Evolutionary conservation across 2,888 invertebrate genomes (phyloP), one percentile per base, ranked within the genome.

Genomic region (Homarus gammarus): DNA sequence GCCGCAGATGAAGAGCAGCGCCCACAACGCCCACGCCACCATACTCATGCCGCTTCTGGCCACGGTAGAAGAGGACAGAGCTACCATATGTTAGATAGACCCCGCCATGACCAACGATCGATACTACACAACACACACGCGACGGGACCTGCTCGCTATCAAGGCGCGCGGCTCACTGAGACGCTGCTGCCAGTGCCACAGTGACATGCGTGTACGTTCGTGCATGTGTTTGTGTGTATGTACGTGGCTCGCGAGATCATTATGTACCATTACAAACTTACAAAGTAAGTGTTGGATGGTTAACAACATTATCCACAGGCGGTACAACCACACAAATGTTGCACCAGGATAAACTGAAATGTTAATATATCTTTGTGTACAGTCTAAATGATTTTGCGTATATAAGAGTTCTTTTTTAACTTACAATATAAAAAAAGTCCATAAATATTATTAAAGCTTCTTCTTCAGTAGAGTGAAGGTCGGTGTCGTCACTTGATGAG

Each of bases 71-170:
- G 64, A 87, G 61, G 75, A 75, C 82, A 82, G 64, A 82, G 75
- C 87, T 82, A 87, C 87, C 87, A 87, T 87, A 87, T 87, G 87
- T 87, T 87, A 87, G 82, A 87, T 44, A 64, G 73, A 75, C 70
- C 82, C 64, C 75, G 75, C 87, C 87, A 87, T 87, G 68, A 44
- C 86, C 31, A 61, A 51, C 87, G 87, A 87, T 87, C 87, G 75
- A 87, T 87, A 87, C 82, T 6, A 36, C 87, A 61, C 87, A 56
- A 61, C 81, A 64, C 73, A 73, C 82, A n/a, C 73, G 27, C 81
- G 22, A 75, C 82, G 64, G 40, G 51, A 73, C 70, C 75, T 75
- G 33, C 87, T 82, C 73, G 82, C 61, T 61, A 10, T 64, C 72
- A 70, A 75, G 82, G 87, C 87, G 49, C 81, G 87, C 87, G 82